These are phyloP conservation scores for Drosophila lutescens DNA, from an alignment of 2,888 invertebrate genomes.

Conservation along the genomic window DNA sequence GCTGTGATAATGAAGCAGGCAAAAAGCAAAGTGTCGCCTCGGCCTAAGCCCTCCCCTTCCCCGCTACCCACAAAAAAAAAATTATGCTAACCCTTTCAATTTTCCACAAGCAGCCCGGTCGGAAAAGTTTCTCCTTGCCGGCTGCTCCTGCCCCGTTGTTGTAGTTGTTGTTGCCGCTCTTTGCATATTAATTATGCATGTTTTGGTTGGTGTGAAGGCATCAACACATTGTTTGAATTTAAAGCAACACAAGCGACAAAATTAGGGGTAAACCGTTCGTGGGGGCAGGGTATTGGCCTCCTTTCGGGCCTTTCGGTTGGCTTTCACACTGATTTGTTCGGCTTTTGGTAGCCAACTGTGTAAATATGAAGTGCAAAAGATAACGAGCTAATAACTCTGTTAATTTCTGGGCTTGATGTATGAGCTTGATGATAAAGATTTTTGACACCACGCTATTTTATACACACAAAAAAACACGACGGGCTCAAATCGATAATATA, in stretches of 20 bases:
- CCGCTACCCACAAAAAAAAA: slow-evolving; percentile 47
- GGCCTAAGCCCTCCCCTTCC: slow-evolving; percentile 1
- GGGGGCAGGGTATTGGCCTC: slow-evolving; percentile 6
- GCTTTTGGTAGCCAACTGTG: slow-evolving; percentile 64
- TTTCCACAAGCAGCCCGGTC: slow-evolving; percentile 58
- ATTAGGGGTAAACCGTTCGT: slow-evolving; percentile 45
- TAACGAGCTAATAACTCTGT: slow-evolving; percentile 79
- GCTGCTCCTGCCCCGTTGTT: slow-evolving; percentile 14
- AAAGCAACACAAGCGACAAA: slow-evolving; percentile 68
- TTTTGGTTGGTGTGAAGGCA: slow-evolving; percentile 77
- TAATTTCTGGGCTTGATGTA: slow-evolving; percentile 41
- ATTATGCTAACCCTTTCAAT: slow-evolving; percentile 75
- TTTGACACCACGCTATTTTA: too few species aligned
- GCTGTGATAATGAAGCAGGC: slow-evolving; percentile 81
- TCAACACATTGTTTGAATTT: slow-evolving; percentile 82
- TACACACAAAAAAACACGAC: too few species aligned
- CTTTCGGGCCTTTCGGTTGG: slow-evolving; percentile 19
- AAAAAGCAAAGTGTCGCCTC: slow-evolving; percentile 71
- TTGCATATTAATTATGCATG: slow-evolving; percentile 76
- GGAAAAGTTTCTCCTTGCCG: slow-evolving; percentile 65
- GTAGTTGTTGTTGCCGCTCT: slow-evolving; percentile 42
- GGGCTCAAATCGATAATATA: too few species aligned
- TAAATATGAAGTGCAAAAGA: slow-evolving; percentile 74
- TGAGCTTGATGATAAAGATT: too few species aligned
- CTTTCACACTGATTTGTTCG: slow-evolving; percentile 33